Percentiles rank a stretch among this genome's conserved stretches.
Conservation (phyloP, 1,140 invertebrate genomes). For the Pseudomyrmex gracilis region DNA sequence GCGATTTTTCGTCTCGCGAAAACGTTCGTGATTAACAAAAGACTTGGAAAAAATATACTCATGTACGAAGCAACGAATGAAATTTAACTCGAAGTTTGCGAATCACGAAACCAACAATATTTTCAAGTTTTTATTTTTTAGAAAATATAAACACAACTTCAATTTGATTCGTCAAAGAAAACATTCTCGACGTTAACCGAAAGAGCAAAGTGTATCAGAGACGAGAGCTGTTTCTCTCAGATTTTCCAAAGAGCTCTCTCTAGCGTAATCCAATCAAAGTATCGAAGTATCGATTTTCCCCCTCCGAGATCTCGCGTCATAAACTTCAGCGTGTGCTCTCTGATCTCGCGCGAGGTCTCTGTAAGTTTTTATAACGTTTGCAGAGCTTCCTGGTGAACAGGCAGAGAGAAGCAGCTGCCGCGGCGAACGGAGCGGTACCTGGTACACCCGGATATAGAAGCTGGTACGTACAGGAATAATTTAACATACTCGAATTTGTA, state of each 20-base stretch:
- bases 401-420: conserved; percentile 91
- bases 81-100: neutral
- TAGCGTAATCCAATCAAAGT: neutral
- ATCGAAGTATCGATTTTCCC: conserved; percentile 15
- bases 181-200: neutral
- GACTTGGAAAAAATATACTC: neutral
- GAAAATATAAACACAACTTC: neutral
- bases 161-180: neutral
- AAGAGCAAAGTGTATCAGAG: neutral
- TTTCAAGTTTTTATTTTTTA: neutral
- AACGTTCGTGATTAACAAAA: too few relatives aligned
- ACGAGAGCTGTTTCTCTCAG: too few relatives aligned
- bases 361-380: conserved; percentile 72
- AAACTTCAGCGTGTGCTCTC: neutral
- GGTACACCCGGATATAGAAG: conserved; percentile 91
- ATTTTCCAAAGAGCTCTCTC: too few relatives aligned
- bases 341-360: neutral
- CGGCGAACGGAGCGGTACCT: conserved; percentile 89
- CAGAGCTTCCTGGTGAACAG: conserved; percentile 96
- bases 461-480: conserved; percentile 87
- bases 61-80: neutral
- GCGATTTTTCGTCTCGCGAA: too few relatives aligned
- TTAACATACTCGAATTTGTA: neutral
- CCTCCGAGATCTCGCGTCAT: neutral
- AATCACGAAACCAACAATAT: neutral